Conservation (phyloP, 2,797 vertebrate genomes). For the Diplodus puntazzo region DNA sequence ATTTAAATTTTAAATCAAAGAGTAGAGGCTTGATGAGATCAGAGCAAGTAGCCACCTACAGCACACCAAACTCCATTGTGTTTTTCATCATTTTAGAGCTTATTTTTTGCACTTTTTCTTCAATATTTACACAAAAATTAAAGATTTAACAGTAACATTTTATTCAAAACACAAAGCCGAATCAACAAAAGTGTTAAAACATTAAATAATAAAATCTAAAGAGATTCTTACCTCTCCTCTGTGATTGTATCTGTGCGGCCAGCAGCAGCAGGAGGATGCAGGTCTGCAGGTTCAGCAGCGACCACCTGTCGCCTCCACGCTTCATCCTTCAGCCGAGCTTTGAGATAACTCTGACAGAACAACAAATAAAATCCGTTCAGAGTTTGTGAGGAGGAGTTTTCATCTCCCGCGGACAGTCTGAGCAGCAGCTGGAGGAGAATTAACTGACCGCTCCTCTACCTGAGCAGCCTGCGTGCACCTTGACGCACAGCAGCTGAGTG, state of each 20-base stretch:
- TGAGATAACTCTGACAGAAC: not conserved
- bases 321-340: slow-evolving; percentile 28
- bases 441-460: slow-evolving; percentile 2
- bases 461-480: slow-evolving; percentile 40
- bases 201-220: not conserved
- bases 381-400: not conserved
- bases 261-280: slow-evolving; percentile 53
- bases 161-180: accelerated
- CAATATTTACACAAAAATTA: no score
- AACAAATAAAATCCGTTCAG: slow-evolving; percentile 40
- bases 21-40: not conserved
- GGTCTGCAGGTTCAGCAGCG: not conserved
- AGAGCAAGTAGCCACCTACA: not conserved
- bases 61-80: accelerated
- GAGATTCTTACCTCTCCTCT: slow-evolving; percentile 28
- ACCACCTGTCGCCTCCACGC: slow-evolving; percentile 56
- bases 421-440: not conserved
- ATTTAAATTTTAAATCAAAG: not conserved
- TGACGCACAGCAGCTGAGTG: not conserved
- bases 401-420: slow-evolving; percentile 29
- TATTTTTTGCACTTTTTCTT: not conserved
- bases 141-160: not conserved
- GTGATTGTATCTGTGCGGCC: not conserved
- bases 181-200: not conserved
- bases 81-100: not conserved